These are phyloP conservation scores for Drosophila ochracea DNA, from an alignment of 2,888 invertebrate species.

Conservation along the genomic window DNA sequence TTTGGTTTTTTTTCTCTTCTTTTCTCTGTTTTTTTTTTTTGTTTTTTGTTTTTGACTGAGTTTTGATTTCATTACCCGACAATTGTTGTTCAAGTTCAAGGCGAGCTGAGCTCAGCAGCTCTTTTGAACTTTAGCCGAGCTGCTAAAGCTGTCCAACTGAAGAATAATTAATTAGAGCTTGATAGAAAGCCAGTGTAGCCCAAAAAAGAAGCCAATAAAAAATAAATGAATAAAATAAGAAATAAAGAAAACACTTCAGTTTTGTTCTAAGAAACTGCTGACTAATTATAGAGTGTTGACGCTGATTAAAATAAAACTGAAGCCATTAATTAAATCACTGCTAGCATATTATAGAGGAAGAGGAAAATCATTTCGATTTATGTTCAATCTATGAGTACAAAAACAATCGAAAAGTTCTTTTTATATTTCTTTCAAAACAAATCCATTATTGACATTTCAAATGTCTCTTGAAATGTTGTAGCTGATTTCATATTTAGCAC, in stretches of 20 bases:
- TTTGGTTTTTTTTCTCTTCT: conserved; percentile 27
- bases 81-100: conserved; percentile 72
- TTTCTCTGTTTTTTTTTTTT: conserved; percentile 10
- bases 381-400: neutral
- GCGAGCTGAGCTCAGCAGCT: conserved; percentile 31
- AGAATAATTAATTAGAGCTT: conserved; percentile 11
- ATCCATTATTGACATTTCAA: neutral
- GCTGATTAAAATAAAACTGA: neutral
- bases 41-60: conserved; percentile 27
- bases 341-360: neutral
- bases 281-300: neutral
- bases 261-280: neutral
- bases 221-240: neutral
- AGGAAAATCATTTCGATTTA: too few relatives aligned
- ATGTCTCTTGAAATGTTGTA: neutral
- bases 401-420: neutral
- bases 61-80: conserved; percentile 62
- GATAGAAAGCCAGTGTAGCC: neutral
- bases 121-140: conserved; percentile 5
- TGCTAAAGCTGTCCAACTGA: neutral
- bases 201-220: neutral
- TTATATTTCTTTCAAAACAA: neutral
- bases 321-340: neutral
- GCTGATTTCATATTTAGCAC: neutral
- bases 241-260: neutral